phyloP scores from a whole-genome alignment of 2,113 vertebrate genomes.

The Collichthys lucidus region DNA sequence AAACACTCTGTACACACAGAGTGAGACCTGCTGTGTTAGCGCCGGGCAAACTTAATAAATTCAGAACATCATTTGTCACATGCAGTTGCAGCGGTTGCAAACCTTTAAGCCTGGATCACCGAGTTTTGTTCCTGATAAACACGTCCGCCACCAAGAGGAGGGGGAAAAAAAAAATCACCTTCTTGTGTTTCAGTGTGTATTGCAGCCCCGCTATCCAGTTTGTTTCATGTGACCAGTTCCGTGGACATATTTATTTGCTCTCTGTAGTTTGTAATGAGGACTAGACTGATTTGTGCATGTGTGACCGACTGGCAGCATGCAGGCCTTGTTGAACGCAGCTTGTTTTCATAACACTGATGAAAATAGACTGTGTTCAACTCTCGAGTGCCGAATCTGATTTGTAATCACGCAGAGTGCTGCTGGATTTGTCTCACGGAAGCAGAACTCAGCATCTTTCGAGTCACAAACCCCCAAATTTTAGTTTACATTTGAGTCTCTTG shows the following conservation, averaged over 20 bases:
- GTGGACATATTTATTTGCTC: conserved; percentile 26
- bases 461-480: neutral
- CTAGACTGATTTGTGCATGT: conserved; percentile 1
- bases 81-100: conserved; percentile 25
- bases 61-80: conserved; percentile 35
- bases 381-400: conserved; percentile 9
- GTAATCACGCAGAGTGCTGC: neutral
- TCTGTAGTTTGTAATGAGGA: conserved; percentile 31
- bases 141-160: neutral
- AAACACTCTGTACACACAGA: neutral
- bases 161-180: neutral
- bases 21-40: conserved; percentile 9
- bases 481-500: neutral
- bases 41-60: conserved; percentile 13
- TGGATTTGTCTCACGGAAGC: neutral
- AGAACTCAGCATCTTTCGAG: neutral
- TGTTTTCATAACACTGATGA: conserved; percentile 8
- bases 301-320: conserved; percentile 17
- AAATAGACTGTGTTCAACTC: neutral
- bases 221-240: conserved; percentile 45
- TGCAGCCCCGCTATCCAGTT: neutral
- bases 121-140: conserved; percentile 23
- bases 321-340: neutral
- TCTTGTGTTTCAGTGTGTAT: conserved; percentile 1
- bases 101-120: conserved; percentile 20